Evolutionary conservation across 35 echinoderm and acorn worm genomes (phyloP).

Genomic region (Holothuria glaberrima): DNA sequence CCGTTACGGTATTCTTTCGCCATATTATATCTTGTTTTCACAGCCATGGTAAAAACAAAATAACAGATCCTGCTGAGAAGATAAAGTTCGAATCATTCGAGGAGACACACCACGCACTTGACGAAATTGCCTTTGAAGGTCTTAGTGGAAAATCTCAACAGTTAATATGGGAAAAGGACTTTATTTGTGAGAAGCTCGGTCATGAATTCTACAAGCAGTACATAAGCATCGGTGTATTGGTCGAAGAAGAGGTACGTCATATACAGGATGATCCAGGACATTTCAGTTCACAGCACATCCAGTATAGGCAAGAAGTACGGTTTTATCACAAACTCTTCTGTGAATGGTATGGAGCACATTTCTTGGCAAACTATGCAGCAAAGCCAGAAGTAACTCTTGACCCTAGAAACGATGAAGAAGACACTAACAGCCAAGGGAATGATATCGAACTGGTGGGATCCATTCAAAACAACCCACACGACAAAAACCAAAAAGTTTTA

Average conservation of each 20-base stretch:
- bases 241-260: not conserved
- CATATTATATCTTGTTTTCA: slow-evolving; percentile 21
- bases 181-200: not conserved
- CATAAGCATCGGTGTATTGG: not conserved
- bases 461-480: not conserved
- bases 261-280: slow-evolving; percentile 3
- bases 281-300: not conserved
- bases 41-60: not conserved
- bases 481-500: not conserved
- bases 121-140: not conserved
- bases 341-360: slow-evolving; percentile 16
- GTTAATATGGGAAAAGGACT: not conserved
- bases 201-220: not conserved
- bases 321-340: slow-evolving; percentile 24
- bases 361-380: not conserved
- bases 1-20: slow-evolving; percentile 7
- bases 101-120: not conserved
- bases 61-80: not conserved
- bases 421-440: too few species aligned
- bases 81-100: not conserved
- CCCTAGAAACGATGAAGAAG: not conserved
- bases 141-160: not conserved
- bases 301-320: not conserved
- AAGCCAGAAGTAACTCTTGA: not conserved
- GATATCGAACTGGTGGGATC: too few species aligned